Base-by-base conservation (phyloP, 1,140 invertebrate genomes). In the Musca domestica region DNA sequence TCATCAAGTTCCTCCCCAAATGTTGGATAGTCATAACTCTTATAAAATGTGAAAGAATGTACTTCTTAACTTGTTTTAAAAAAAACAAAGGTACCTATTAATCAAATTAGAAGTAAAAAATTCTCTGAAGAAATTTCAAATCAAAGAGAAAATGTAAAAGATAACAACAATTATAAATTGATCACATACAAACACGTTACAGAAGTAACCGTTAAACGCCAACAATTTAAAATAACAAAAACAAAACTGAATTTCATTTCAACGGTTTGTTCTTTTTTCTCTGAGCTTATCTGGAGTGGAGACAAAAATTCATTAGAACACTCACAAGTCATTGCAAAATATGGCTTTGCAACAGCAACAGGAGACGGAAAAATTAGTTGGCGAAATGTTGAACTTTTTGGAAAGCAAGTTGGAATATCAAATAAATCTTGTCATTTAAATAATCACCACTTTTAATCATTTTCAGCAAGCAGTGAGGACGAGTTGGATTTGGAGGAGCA, bases 311-410 rank as follows among this genome's bases (percentile, higher is more conserved):
- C n/a, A n/a, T n/a, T n/a, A n/a, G n/a, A n/a, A n/a, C n/a, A n/a
- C n/a, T n/a, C n/a, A 25, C 41, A 17, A 66, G 15, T 30, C 15
- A 30, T 47, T 27, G 20, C 20, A 23, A n/a, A 61, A 23, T 10
- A 67, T 67, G 66, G 66, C 58, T 27, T 17, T 14, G 3, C 30
- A 54, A 20, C 54, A 67, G 51, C 66, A 67, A 12, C 58, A 64
- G 20, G 58, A 68, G 19, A 68, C 67, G 22, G 69, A 70, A 64
- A 66, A 70, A 22, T 22, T 70, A 15, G 52, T 70, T 25, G 54
- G 22, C 14, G 54, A 64, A 19, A 70, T 70, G 69, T 54, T 69
- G 64, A 41, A 30, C 46, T 69, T 69, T 69, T 23, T 69, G 49
- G 51, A 69, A 10, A 56, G 68, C 66, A 69, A 66, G 46, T 5